A percentile compares a stretch with the other conserved stretches of the same genome.
These are phyloP conservation scores for Danio choprae DNA, from an alignment of 2,797 vertebrate genomes.

Conservation along the genomic window DNA sequence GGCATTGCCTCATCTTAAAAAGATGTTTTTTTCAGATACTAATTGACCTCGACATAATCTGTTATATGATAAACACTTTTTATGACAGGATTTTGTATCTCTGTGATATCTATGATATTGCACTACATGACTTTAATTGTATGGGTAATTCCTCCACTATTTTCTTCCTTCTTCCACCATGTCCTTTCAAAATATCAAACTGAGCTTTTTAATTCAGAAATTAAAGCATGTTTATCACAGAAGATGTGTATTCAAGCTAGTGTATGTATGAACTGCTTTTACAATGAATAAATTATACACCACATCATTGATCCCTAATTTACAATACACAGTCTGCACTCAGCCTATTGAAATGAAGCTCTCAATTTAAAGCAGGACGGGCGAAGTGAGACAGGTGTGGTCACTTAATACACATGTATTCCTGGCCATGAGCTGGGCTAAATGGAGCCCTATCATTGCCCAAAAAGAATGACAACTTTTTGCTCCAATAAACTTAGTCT, in stretches of 20 bases:
- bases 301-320: conserved; percentile 11
- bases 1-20: background rate
- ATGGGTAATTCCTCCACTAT: too few relatives aligned
- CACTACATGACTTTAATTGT: background rate
- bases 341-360: conserved; percentile 57
- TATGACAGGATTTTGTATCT: too few relatives aligned
- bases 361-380: conserved; percentile 51
- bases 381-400: conserved; percentile 69
- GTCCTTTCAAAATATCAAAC: background rate
- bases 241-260: background rate
- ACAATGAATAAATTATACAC: background rate
- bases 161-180: background rate
- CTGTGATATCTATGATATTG: background rate
- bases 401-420: conserved; percentile 66
- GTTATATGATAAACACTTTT: too few relatives aligned
- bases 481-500: conserved; percentile 59
- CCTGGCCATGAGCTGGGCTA: conserved; percentile 65
- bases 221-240: background rate
- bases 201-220: background rate
- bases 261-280: background rate
- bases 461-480: conserved; percentile 68
- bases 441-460: conserved; percentile 65
- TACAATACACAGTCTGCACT: conserved; percentile 38
- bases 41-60: background rate
- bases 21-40: background rate